Evolutionary conservation across 2,888 invertebrate species (phyloP), one percentile per base, ranked within the genome.

Genomic region (Drosophila paramelanica): DNA sequence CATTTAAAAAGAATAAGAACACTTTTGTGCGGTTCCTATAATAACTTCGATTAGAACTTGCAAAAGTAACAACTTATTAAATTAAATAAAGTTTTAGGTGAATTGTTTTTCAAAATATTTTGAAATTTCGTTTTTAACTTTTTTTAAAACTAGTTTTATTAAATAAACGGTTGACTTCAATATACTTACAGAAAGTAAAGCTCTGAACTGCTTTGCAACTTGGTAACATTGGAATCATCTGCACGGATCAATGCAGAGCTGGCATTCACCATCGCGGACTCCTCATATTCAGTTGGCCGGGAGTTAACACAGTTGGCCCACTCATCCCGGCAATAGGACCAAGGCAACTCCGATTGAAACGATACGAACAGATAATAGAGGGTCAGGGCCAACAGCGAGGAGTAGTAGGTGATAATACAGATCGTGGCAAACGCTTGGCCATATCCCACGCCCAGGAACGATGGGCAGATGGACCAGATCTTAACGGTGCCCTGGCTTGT

Each of bases 401-500:
- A 95, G 90, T 97, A 97, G 91, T 97, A 97, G 0, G 96, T 95
- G 1, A 96, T 93, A 13, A 96, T 95, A 77, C 94, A 95, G 14
- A 94, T 92, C 14, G 94, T 94, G 1, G 94, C 94, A 11, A 95
- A 83, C 5, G 94, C 93, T 79, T 95, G 95, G 0, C 95, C 95
- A 84, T 94, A 95, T 3, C 96, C 96, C 25, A 95, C 94, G 51
- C 96, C 97, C 94, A 95, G 96, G 91, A 97, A 94, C 0, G 95
- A 94, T 1, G 97, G 97, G 13, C 93, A 92, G 13, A 94, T 77
- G 0, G 93, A 89, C 94, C 94, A 94, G 11, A 96, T 94, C 90
- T 95, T 95, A 1, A 96, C 95, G 10, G 96, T 96, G 57, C 97
- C 97, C 85, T 94, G 94, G 60, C 96, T 95, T 60, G 95, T 95